phyloP scores from a whole-genome alignment of 2,797 vertebrate species.

The Muraenolepis orangiensis region DNA sequence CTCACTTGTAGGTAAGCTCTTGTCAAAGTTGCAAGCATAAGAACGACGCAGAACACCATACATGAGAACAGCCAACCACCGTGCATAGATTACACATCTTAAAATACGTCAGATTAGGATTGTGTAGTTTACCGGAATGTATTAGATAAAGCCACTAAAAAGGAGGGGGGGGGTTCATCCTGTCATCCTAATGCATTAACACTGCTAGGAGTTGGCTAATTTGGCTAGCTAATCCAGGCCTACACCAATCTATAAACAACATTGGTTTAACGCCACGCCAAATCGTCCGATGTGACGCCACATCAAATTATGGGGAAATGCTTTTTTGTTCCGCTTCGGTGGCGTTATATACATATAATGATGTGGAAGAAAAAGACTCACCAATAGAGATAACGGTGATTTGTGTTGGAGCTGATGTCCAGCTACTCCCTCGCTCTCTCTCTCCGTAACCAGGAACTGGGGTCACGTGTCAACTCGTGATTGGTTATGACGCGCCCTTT shows the following conservation, averaged over 20 bases:
- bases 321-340: neutral
- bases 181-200: neutral
- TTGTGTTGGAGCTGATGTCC: conserved; percentile 22
- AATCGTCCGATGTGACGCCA: neutral
- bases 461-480: conserved; percentile 16
- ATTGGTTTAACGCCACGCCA: neutral
- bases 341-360: neutral
- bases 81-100: neutral
- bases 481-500: conserved; percentile 26
- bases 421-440: conserved; percentile 26
- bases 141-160: no score
- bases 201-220: neutral
- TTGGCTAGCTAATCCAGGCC: conserved; percentile 34
- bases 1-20: neutral
- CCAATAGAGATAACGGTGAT: conserved; percentile 32
- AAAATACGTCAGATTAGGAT: neutral
- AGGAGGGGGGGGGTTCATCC: no score
- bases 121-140: no score
- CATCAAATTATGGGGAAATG: neutral
- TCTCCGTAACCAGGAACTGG: conserved; percentile 38
- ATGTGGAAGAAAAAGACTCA: conserved; percentile 31
- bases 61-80: neutral
- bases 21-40: neutral
- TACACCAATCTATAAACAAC: conserved; percentile 21
- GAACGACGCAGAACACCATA: no score